Percentiles rank a stretch among this genome's conserved stretches.
Evolutionary conservation across 2,888 invertebrate genomes (phyloP).

Genomic region (Metalampra italica): DNA sequence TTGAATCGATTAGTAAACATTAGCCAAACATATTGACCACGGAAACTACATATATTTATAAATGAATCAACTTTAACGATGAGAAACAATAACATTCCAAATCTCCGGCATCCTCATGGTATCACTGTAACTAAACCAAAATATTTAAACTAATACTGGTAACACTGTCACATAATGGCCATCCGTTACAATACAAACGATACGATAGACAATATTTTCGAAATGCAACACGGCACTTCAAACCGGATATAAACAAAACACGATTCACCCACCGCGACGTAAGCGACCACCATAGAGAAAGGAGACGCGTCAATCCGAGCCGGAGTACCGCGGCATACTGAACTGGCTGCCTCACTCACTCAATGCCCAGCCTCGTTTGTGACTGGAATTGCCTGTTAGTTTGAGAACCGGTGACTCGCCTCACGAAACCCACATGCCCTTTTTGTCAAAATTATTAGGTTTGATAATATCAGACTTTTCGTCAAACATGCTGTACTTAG

Average conservation of each 20-base stretch:
- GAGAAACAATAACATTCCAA: neutral
- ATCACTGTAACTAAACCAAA: neutral
- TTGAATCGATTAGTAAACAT: too few species aligned
- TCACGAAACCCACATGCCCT: too few species aligned
- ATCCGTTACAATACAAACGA: neutral
- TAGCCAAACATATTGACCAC: too few species aligned
- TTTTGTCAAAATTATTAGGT: too few species aligned
- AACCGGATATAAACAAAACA: slow-evolving; percentile 4
- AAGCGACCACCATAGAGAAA: neutral
- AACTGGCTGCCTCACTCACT: slow-evolving; percentile 24
- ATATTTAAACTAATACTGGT: neutral
- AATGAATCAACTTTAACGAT: neutral
- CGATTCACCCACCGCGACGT: neutral
- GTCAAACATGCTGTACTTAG: too few species aligned
- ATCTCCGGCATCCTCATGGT: neutral
- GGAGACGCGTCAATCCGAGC: slow-evolving; percentile 23
- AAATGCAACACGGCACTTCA: slow-evolving; percentile 19
- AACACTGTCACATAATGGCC: neutral
- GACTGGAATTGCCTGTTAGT: too few species aligned
- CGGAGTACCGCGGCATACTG: slow-evolving; percentile 36
- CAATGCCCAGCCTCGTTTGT: too few species aligned
- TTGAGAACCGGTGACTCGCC: too few species aligned
- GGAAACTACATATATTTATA: too few species aligned
- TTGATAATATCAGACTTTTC: too few species aligned
- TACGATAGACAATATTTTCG: neutral